Evolutionary conservation across 2,888 invertebrate species (phyloP), one percentile per base, ranked within the genome.

Genomic region (Ligdia adustata): DNA sequence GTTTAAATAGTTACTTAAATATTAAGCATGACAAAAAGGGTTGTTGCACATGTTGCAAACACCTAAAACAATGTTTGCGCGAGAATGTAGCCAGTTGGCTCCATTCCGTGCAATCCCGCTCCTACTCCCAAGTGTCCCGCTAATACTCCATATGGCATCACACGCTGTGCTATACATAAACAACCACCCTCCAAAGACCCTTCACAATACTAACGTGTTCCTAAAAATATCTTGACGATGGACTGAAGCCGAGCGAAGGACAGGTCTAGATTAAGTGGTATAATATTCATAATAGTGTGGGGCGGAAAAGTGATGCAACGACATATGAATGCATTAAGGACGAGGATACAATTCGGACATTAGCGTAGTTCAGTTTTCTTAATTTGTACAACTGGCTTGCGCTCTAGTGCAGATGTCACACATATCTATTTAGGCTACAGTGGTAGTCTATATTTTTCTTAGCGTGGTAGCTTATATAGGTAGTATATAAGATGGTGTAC

Each of bases 291-390:
- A 77, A 72, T 65, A 73, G 61, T 68, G 69, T 65, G 79, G 88
- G 87, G 83, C 81, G 82, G 78, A 68, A 80, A 79, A 79, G 72
- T 72, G 80, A 81, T 83, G 79, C 80, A 81, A 81, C 82, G 85
- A 82, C 89, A 89, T 89, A 86, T 89, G 89, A 80, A 87, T 82
- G 87, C 88, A 87, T 89, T 89, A 88, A 79, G 80, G 78, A 74
- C 72, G 81, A 85, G 83, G 86, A 79, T 75, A 82, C 80, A 75
- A 79, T 77, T 75, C 75, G 76, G 74, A 80, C 79, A 77, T 82
- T 77, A 78, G 72, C 64, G 38, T 22, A 41, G 51, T 34, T 41
- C 40, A 46, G 50, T 39, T 52, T 71, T 74, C 77, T 82, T 82
- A 82, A 81, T 82, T 81, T 77, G 72, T 72, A 71, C 86, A 85